Evolutionary conservation across 2,113 vertebrate species (phyloP).

Genomic region (Phocoena phocoena): DNA sequence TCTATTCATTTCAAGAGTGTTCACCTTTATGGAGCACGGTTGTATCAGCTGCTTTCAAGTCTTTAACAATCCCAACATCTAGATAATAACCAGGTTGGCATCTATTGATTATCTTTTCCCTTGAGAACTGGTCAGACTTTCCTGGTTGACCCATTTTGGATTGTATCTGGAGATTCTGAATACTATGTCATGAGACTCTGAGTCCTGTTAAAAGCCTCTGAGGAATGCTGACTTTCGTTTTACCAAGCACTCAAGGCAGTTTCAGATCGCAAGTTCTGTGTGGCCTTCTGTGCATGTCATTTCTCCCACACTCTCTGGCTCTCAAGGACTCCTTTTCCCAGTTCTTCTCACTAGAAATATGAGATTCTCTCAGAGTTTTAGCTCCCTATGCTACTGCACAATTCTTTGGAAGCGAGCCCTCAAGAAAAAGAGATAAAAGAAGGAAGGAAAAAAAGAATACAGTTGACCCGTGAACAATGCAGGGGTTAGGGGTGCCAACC

Average conservation of each 20-base stretch:
- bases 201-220: background rate
- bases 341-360: background rate
- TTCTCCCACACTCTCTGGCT: background rate
- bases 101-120: background rate
- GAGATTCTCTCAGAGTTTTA: background rate
- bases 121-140: background rate
- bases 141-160: background rate
- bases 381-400: background rate
- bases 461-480: no score
- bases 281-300: background rate
- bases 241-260: background rate
- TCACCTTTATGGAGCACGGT: background rate
- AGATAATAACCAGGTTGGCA: background rate
- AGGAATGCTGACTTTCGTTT: background rate
- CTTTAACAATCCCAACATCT: background rate
- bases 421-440: background rate
- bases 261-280: background rate
- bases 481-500: no score
- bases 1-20: background rate
- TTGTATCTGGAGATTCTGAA: background rate
- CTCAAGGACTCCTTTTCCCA: background rate
- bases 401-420: background rate
- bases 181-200: background rate
- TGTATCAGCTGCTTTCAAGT: background rate
- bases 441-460: background rate